Base-by-base conservation (phyloP, 1,140 invertebrate genomes). In the Palaemon carinicauda region DNA sequence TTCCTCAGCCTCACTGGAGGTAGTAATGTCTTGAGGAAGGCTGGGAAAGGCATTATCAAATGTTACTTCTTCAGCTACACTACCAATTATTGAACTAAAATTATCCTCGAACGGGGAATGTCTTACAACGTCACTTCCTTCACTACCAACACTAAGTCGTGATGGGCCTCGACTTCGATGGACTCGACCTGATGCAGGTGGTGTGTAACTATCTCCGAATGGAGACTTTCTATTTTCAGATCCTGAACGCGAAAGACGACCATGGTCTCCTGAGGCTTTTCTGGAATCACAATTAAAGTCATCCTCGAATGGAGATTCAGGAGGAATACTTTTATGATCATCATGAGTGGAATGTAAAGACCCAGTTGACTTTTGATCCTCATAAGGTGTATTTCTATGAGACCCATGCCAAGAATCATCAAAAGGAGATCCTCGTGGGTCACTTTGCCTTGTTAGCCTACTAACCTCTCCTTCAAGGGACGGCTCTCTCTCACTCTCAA, bases 41-140 rank as follows among this genome's bases (percentile, higher is more conserved):
- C 88, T 89, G 19, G 88, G 75, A 56, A 89, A 89, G 60, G 84
- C 88, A 86, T 74, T 80, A 65, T 89, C 88, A 82, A 87, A 89
- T 50, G 75, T 86, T 17, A 87, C 88, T 78, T 89, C 88, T 74
- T 89, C 88, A 17, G 84, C 80, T 51, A 89, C 89, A 78, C 86
- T 89, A 60, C 87, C 87, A 60, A 88, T 82, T 15, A 83, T 81
- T 53, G 89, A 87, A 52, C 60, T 89, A 78, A 89, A 89, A 79
- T 89, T 89, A 53, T 89, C 89, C 24, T 89, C 89, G 54, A 89
- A 89, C 19, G 89, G 89, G 51, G 89, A 89, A 51, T 87, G 89
- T 56, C 87, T 89, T 52, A 86, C 60, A 73, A 86, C 60, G 60
- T 89, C 89, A 60, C 89, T 88, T 69, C 87, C 87, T 65, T 88